Percentiles rank a stretch among this genome's conserved stretches.
These are phyloP conservation scores for Pteromalus puparum DNA, from an alignment of 1,140 invertebrate genomes.

Conservation along the genomic window DNA sequence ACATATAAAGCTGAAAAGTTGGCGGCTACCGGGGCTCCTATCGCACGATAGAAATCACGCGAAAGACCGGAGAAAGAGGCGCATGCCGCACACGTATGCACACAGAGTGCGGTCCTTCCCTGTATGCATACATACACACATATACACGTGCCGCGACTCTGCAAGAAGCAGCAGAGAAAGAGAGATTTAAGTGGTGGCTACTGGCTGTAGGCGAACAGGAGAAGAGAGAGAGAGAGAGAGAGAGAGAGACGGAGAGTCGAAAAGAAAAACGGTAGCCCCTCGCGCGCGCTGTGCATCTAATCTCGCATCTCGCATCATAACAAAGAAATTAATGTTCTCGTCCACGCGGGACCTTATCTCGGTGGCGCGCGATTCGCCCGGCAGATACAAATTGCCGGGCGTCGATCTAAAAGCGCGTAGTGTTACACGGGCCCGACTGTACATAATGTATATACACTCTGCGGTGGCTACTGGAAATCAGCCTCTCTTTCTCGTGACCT, in stretches of 20 bases:
- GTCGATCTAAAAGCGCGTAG: conserved; percentile 57
- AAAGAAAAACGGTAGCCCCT: conserved; percentile 51
- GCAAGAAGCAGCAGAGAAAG: conserved; percentile 17
- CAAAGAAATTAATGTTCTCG: conserved; percentile 62
- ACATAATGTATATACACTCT: not conserved
- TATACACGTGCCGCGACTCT: conserved; percentile 39
- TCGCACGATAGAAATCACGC: conserved; percentile 42
- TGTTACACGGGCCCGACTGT: conserved; percentile 6
- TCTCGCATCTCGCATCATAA: conserved; percentile 62
- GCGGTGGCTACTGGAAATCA: not conserved
- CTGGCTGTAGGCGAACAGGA: conserved; percentile 15
- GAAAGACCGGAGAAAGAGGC: not conserved
- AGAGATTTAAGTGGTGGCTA: conserved; percentile 5
- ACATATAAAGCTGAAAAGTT: conserved; percentile 39
- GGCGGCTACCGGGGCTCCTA: conserved; percentile 11
- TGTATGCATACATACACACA: not conserved
- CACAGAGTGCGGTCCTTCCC: not conserved
- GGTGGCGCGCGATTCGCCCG: conserved; percentile 37
- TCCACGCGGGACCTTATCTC: conserved; percentile 57
- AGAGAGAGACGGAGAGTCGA: conserved; percentile 9
- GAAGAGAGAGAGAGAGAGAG: conserved; percentile 31
- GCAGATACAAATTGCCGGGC: conserved; percentile 62
- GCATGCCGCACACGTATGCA: not conserved
- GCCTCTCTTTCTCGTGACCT: conserved; percentile 18
- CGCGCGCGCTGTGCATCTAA: conserved; percentile 54